These are phyloP conservation scores for Hycleus phaleratus DNA, from an alignment of 1,140 invertebrate genomes.

Conservation along the genomic window DNA sequence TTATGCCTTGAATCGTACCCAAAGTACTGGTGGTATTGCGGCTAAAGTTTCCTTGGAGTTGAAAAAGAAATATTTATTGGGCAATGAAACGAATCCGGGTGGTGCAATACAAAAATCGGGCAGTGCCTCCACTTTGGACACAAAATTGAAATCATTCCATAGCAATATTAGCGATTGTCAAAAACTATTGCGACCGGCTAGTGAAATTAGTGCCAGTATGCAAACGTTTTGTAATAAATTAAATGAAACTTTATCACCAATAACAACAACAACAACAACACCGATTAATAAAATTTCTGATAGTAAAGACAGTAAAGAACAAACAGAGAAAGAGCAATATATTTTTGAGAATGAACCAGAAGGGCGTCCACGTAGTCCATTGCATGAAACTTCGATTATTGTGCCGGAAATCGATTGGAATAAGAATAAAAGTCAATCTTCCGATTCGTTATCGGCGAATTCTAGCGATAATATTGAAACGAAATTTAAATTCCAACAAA, in stretches of 20 bases:
- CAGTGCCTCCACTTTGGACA: conserved; percentile 76
- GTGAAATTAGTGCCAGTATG: conserved; percentile 66
- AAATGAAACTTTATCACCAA: conserved; percentile 30
- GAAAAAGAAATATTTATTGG: conserved; percentile 72
- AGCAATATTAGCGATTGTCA: conserved; percentile 83
- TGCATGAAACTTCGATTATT: conserved; percentile 54
- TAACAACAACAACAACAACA: conserved; percentile 19
- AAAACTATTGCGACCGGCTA: conserved; percentile 73
- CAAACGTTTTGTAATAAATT: conserved; percentile 51
- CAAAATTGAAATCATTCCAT: conserved; percentile 71
- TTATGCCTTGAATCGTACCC: conserved; percentile 69
- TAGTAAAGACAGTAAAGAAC: conserved; percentile 32
- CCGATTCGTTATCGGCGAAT: conserved; percentile 51
- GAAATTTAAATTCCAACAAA: conserved; percentile 19
- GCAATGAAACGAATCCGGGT: conserved; percentile 50
- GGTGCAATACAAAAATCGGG: conserved; percentile 71
- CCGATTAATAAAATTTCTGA: conserved; percentile 12
- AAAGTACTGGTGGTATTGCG: conserved; percentile 77
- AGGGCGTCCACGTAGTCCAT: conserved; percentile 52
- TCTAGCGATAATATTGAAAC: conserved; percentile 34
- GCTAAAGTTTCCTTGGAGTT: conserved; percentile 77
- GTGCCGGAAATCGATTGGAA: conserved; percentile 59
- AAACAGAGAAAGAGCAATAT: conserved; percentile 25
- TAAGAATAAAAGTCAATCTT: conserved; percentile 35
- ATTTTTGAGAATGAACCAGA: conserved; percentile 28